Base-by-base conservation (phyloP, 2,797 vertebrate genomes). In the Sebastes baramenuke region DNA sequence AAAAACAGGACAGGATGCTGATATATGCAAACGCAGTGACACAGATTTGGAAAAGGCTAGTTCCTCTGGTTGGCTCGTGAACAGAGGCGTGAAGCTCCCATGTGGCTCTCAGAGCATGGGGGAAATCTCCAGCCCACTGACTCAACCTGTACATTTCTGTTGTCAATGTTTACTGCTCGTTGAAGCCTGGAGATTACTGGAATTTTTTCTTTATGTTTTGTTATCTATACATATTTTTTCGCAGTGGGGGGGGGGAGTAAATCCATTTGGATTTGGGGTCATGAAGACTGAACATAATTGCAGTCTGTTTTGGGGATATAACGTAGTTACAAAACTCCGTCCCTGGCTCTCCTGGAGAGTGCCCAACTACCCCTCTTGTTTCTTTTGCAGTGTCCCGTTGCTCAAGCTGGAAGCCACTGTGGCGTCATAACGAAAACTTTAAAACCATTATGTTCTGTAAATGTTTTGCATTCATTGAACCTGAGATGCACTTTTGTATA, bases 91-190 rank as follows among this genome's bases (percentile, higher is more conserved):
- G 96, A 96, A 96, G 96, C 83, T 90, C 93, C 92, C 90, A 88
- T 84, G 95, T 96, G 96, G 96, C 97, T 96, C 96, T 95, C 93
- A 96, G 96, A 93, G 96, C 96, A 95, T 72, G 95, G 96, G 96
- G 96, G 97, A 96, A 95, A 95, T 96, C 96, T 97, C 95, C 95
- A 96, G 96, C 96, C 96, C 96, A 94, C 95, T 97, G 96, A 97
- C 96, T 96, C 96, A 96, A 97, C 96, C 95, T 98, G 97, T 98
- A 98, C 97, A 98, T 98, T 98, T 98, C 96, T 97, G 97, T 98
- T 98, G 97, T 98, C 97, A 97, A 97, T 98, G 97, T 99, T 99
- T 98, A 98, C 97, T 97, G 97, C 97, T 97, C 96, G 93, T 97
- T 95, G 96, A 97, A 97, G 97, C 97, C 97, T 98, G 98, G 97